These are phyloP conservation scores for Halocynthia aurantium DNA, from an alignment of 23 tunicate species.

Conservation along the genomic window DNA sequence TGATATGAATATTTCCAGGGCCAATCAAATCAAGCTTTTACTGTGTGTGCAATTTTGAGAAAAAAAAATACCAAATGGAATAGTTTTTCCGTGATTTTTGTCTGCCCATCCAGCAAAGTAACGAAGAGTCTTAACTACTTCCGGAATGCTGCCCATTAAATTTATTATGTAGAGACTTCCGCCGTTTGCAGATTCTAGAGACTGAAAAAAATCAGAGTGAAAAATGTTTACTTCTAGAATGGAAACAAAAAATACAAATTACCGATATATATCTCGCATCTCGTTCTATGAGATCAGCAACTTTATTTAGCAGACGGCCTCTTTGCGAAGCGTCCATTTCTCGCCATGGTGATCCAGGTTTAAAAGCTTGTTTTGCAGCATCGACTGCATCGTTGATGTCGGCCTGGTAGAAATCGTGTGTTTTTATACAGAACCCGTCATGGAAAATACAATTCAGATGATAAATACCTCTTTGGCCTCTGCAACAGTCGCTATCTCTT, in stretches of 20 bases:
- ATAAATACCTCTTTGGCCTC: slow-evolving; percentile 63
- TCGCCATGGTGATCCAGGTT: slow-evolving; percentile 88
- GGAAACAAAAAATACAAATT: slow-evolving; percentile 8
- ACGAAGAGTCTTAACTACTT: slow-evolving; percentile 26
- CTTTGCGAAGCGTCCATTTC: slow-evolving; percentile 85
- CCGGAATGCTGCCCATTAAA: slow-evolving; percentile 19
- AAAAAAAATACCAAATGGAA: slow-evolving; percentile 45
- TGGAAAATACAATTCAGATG: not conserved
- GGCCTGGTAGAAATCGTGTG: slow-evolving; percentile 38
- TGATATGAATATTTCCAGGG: no score
- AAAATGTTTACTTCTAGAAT: not conserved
- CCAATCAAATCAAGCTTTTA: no score
- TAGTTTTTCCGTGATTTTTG: slow-evolving; percentile 52
- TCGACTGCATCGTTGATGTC: slow-evolving; percentile 84
- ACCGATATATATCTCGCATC: slow-evolving; percentile 82
- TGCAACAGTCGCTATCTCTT: slow-evolving; percentile 59
- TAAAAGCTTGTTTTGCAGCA: slow-evolving; percentile 82
- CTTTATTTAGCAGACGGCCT: slow-evolving; percentile 63
- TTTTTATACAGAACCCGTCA: not conserved
- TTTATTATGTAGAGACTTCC: slow-evolving; percentile 44
- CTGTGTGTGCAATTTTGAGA: not conserved
- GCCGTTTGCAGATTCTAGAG: slow-evolving; percentile 35
- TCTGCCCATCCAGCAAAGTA: slow-evolving; percentile 85
- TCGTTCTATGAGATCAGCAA: slow-evolving; percentile 92
- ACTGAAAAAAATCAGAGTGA: slow-evolving; percentile 3